Percentiles rank a stretch among this genome's conserved stretches.
Evolutionary conservation across 2,888 invertebrate genomes (phyloP).

Genomic region (Ophion ventricosus): DNA sequence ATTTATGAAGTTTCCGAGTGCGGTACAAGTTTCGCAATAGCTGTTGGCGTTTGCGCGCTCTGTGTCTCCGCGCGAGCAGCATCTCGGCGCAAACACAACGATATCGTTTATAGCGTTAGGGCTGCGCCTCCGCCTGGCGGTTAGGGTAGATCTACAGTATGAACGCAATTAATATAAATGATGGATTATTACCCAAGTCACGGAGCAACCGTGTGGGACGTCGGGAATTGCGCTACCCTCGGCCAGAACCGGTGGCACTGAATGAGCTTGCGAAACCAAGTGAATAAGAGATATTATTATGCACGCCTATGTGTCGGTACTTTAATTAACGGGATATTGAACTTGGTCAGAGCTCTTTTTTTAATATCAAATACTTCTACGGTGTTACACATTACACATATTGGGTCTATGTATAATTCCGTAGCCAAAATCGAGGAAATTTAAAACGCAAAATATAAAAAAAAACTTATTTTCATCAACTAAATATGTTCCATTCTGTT

Average conservation of each 20-base stretch:
- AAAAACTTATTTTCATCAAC: too few species aligned
- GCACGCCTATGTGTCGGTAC: constrained; percentile 32
- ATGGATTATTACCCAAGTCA: constrained; percentile 77
- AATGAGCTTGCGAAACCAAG: constrained; percentile 61
- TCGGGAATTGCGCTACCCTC: constrained; percentile 52
- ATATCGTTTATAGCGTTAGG: constrained; percentile 77
- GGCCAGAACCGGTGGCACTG: constrained; percentile 69
- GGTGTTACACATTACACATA: background rate
- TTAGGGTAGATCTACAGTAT: constrained; percentile 71
- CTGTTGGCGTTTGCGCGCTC: constrained; percentile 57
- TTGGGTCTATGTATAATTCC: too few species aligned
- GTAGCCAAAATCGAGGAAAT: too few species aligned
- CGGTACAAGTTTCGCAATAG: constrained; percentile 63
- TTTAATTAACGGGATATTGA: constrained; percentile 38
- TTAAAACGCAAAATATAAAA: too few species aligned
- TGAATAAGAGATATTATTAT: constrained; percentile 54
- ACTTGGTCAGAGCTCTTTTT: constrained; percentile 59
- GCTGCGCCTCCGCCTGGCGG: constrained; percentile 62
- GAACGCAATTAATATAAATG: constrained; percentile 82
- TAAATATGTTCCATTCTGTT: too few species aligned
- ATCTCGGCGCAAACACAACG: constrained; percentile 75
- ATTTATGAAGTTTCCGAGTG: constrained; percentile 79
- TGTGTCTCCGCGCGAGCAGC: constrained; percentile 49
- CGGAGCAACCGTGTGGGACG: constrained; percentile 66
- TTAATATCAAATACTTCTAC: constrained; percentile 11